phyloP scores from a whole-genome alignment of 2,113 vertebrate genomes.

The Sclerurus mexicanus region DNA sequence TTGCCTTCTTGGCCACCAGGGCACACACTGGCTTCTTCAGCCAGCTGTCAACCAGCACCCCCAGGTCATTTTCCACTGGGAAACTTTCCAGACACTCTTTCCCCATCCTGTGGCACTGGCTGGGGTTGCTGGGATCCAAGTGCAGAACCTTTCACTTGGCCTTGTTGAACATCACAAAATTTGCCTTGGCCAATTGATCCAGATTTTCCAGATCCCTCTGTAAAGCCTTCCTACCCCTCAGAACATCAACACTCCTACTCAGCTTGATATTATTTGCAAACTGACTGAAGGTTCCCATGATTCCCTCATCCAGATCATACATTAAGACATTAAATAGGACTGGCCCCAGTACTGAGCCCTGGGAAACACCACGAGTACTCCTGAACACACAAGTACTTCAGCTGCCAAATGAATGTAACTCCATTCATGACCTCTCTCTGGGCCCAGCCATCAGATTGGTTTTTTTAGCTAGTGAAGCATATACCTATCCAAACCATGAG shows the following conservation, averaged over 20 bases:
- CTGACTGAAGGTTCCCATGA: not conserved
- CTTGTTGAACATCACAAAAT: not conserved
- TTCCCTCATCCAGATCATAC: not conserved
- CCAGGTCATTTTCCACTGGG: not conserved
- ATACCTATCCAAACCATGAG: not conserved
- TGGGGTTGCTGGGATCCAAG: not conserved
- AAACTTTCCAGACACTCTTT: not conserved
- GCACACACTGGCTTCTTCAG: not conserved
- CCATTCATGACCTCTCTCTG: not conserved
- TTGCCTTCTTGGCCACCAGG: not conserved
- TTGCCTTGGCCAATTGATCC: not conserved
- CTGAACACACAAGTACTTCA: too few species aligned
- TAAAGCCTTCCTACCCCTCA: not conserved
- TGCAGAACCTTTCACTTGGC: accelerated
- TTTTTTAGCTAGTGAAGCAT: not conserved
- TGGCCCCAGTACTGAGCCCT: not conserved
- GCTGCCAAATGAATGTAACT: not conserved
- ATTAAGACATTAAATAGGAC: not conserved
- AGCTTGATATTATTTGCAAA: not conserved
- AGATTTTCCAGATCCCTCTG: not conserved
- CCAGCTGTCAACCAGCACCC: not conserved
- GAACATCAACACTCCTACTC: not conserved
- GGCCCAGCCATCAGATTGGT: not conserved
- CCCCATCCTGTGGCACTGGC: not conserved
- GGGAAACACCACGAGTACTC: not conserved